phyloP scores from a whole-genome alignment of 2,888 invertebrate genomes.

The Acronicta leporina region DNA sequence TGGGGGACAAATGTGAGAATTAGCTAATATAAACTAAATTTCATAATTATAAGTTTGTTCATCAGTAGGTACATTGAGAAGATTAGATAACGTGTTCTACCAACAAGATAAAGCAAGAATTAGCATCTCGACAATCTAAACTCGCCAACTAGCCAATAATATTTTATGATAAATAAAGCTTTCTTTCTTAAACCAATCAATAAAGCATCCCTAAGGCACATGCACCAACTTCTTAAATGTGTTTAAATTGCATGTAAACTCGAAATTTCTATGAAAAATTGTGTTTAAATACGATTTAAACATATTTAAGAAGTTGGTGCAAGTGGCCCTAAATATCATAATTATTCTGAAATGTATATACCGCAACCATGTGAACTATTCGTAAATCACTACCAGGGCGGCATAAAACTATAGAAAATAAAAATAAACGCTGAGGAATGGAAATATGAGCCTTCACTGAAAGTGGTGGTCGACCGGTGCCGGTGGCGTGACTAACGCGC shows the following conservation, averaged over 20 bases:
- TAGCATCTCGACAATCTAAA: background rate
- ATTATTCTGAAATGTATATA: conserved; percentile 2
- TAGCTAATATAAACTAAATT: conserved; percentile 16
- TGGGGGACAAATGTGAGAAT: conserved; percentile 21
- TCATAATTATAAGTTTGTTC: conserved; percentile 17
- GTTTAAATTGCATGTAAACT: too few relatives aligned
- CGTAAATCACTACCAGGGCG: conserved; percentile 15
- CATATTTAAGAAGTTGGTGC: too few relatives aligned
- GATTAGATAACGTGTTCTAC: conserved; percentile 17
- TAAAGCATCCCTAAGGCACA: too few relatives aligned
- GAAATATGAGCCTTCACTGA: conserved; percentile 51
- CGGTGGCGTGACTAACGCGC: conserved; percentile 76
- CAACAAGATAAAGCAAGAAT: conserved; percentile 7
- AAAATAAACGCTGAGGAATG: conserved; percentile 50
- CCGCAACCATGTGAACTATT: conserved; percentile 18
- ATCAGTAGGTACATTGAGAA: conserved; percentile 13
- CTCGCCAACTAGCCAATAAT: too few relatives aligned
- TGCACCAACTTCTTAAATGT: too few relatives aligned
- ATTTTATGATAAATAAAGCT: too few relatives aligned
- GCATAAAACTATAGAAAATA: conserved; percentile 41
- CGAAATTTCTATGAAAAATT: too few relatives aligned
- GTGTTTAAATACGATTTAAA: too few relatives aligned
- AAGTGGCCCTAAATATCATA: too few relatives aligned
- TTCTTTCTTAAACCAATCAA: too few relatives aligned
- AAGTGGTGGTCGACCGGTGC: conserved; percentile 57